These are phyloP conservation scores for Pteronura brasiliensis DNA, from an alignment of 2,113 vertebrate species.

Conservation along the genomic window DNA sequence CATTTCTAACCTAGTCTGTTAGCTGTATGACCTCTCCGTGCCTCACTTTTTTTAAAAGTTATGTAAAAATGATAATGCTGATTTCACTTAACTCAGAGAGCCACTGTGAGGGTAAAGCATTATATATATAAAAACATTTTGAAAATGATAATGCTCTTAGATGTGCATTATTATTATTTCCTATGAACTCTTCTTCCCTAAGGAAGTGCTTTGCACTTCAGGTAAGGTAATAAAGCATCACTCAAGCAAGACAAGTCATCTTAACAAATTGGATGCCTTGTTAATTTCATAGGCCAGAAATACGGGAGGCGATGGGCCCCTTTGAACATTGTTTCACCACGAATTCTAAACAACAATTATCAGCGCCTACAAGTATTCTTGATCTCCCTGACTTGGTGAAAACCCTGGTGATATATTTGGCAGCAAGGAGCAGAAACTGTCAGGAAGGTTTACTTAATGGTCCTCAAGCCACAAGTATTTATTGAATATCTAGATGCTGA, in stretches of 20 bases:
- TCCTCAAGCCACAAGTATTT: not conserved
- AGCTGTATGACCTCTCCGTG: not conserved
- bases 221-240: not conserved
- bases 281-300: constrained; percentile 34
- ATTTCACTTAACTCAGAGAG: not conserved
- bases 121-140: not conserved
- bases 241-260: not conserved
- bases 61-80: not conserved
- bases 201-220: not conserved
- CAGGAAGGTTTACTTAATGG: not conserved
- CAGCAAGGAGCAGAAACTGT: not conserved
- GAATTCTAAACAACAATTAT: constrained; percentile 19
- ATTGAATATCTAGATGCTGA: not conserved
- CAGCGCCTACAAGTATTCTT: not conserved
- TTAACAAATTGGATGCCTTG: constrained; percentile 9
- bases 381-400: not conserved
- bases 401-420: not conserved
- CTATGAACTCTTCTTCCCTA: not conserved
- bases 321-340: not conserved
- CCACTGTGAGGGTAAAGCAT: not conserved
- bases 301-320: not conserved
- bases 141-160: not conserved
- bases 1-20: not conserved
- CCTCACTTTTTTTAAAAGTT: not conserved
- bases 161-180: not conserved